These are phyloP conservation scores for Hymenopus coronatus DNA, from an alignment of 2,888 invertebrate species.

Conservation along the genomic window DNA sequence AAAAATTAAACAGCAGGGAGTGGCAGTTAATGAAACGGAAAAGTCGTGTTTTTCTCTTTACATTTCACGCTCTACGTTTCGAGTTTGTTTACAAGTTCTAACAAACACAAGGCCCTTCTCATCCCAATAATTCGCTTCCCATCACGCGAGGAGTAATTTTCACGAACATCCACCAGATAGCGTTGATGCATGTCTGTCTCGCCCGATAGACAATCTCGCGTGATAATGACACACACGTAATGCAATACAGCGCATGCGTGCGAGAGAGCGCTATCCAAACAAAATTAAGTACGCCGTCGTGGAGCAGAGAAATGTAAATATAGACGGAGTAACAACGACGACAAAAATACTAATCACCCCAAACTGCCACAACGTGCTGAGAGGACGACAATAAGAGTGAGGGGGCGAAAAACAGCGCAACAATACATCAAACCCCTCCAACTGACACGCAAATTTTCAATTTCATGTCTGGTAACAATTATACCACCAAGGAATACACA, in stretches of 20 bases:
- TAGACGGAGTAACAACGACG: neutral
- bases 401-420: neutral
- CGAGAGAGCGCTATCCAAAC: neutral
- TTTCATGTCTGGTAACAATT: slow-evolving; percentile 2
- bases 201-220: neutral
- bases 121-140: neutral
- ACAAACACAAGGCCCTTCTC: neutral
- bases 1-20: neutral
- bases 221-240: neutral
- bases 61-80: neutral
- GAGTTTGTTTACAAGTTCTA: neutral
- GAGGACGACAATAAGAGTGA: neutral
- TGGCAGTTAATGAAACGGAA: neutral
- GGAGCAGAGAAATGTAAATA: neutral
- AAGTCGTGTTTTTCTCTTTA: neutral
- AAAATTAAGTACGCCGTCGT: neutral
- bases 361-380: neutral
- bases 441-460: slow-evolving; percentile 7
- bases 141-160: neutral
- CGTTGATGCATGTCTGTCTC: neutral
- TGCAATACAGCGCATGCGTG: neutral
- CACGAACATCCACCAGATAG: neutral
- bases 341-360: neutral
- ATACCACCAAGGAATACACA: neutral
- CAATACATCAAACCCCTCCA: neutral